phyloP scores from a whole-genome alignment of 2,888 invertebrate genomes.

The Drosophila neotestacea region DNA sequence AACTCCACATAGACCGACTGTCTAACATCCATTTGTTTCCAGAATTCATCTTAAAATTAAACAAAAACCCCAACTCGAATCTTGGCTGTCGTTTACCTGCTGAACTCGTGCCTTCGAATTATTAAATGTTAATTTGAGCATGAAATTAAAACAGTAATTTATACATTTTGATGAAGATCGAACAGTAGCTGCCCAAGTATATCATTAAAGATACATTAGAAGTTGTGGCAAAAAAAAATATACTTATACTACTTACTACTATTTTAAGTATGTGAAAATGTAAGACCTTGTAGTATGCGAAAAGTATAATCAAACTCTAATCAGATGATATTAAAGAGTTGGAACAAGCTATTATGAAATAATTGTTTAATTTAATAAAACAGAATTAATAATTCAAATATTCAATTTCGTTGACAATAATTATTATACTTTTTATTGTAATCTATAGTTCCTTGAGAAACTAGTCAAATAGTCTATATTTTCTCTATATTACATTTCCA shows the following conservation, averaged over 20 bases:
- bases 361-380: too few relatives aligned
- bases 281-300: too few relatives aligned
- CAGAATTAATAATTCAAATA: too few relatives aligned
- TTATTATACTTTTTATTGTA: too few relatives aligned
- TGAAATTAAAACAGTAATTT: constrained; percentile 83
- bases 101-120: constrained; percentile 47
- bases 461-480: neutral
- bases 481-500: neutral
- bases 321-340: too few relatives aligned
- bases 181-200: constrained; percentile 25
- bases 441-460: neutral
- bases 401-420: too few relatives aligned
- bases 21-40: constrained; percentile 45
- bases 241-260: neutral
- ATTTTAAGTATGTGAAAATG: too few relatives aligned
- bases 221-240: neutral
- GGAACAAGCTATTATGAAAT: too few relatives aligned
- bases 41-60: constrained; percentile 49
- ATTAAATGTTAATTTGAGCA: constrained; percentile 82
- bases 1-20: constrained; percentile 8
- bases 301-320: too few relatives aligned
- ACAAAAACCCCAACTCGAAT: constrained; percentile 35
- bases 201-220: constrained; percentile 40
- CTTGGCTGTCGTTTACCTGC: constrained; percentile 11
- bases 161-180: constrained; percentile 37